These are phyloP conservation scores for Rhynchophorus ferrugineus DNA, from an alignment of 1,140 invertebrate species.

Conservation along the genomic window DNA sequence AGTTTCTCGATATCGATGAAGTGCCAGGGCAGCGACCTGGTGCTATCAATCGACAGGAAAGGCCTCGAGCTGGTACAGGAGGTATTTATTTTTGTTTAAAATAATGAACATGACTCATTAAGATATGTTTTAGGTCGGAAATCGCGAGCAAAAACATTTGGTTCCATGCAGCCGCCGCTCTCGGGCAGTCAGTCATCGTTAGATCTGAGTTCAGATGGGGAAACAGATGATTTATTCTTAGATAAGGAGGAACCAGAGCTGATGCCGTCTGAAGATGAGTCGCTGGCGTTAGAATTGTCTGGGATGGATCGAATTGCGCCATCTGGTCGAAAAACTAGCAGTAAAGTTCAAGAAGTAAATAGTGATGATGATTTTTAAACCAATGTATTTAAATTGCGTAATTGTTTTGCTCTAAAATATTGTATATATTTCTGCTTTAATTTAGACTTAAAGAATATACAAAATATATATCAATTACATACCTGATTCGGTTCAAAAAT, in stretches of 20 bases:
- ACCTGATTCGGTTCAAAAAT: no score
- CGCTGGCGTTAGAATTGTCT: conserved; percentile 35
- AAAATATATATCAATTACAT: no score
- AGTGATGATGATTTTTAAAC: conserved; percentile 40
- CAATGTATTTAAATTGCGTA: no score
- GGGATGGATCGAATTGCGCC: conserved; percentile 29
- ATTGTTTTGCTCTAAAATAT: no score
- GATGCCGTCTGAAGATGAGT: conserved; percentile 38
- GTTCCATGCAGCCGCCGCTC: conserved; percentile 32
- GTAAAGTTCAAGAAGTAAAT: conserved; percentile 28
- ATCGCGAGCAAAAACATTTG: conserved; percentile 28
- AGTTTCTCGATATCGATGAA: conserved; percentile 25
- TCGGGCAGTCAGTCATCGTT: conserved; percentile 32
- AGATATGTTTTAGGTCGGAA: conserved; percentile 20
- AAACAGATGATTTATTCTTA: conserved; percentile 37
- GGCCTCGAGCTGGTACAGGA: conserved; percentile 34
- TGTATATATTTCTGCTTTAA: no score
- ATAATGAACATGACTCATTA: neutral
- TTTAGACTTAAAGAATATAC: no score
- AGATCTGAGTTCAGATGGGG: conserved; percentile 35
- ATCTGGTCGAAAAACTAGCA: conserved; percentile 24
- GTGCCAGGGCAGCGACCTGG: conserved; percentile 17
- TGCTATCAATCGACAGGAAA: conserved; percentile 29
- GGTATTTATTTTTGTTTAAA: conserved; percentile 16
- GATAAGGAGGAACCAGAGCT: conserved; percentile 40